Percentiles rank a stretch among this genome's conserved stretches.
These are phyloP conservation scores for Cyclura pinguis DNA, from an alignment of 2,797 vertebrate genomes.

Conservation along the genomic window DNA sequence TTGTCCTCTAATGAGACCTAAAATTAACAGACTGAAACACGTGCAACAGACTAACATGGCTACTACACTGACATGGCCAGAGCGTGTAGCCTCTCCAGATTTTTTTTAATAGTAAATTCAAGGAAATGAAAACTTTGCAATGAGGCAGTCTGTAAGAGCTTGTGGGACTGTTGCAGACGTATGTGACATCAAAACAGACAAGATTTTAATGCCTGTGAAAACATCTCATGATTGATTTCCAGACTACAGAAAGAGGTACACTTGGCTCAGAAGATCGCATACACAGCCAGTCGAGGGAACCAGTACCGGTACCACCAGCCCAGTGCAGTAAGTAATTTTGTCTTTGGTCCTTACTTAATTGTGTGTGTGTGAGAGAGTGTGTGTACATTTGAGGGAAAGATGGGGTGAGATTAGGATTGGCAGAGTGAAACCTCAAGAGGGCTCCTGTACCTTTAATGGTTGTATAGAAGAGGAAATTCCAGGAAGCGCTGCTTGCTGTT, in stretches of 20 bases:
- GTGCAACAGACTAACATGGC: not conserved
- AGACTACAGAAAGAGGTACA: slow-evolving; percentile 66
- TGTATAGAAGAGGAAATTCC: too few species aligned
- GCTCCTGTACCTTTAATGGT: too few species aligned
- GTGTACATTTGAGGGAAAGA: not conserved
- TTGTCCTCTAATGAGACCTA: too few species aligned
- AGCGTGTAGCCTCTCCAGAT: too few species aligned
- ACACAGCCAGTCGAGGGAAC: slow-evolving; percentile 40
- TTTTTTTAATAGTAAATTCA: not conserved
- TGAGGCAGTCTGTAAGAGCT: not conserved
- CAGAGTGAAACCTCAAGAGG: too few species aligned
- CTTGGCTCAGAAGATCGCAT: slow-evolving; percentile 58
- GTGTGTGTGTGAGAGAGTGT: not conserved
- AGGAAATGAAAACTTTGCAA: not conserved
- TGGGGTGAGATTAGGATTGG: too few species aligned
- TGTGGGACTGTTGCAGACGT: not conserved
- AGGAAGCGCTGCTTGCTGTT: too few species aligned
- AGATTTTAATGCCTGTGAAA: not conserved
- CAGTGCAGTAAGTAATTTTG: slow-evolving; percentile 39
- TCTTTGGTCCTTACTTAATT: not conserved
- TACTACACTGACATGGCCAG: not conserved
- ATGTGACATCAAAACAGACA: not conserved
- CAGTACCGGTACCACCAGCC: slow-evolving; percentile 52
- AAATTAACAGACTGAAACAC: too few species aligned
- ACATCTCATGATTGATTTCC: not conserved